Base-by-base conservation (phyloP, 2,888 invertebrate genomes). In the Caradrina kadenii region DNA sequence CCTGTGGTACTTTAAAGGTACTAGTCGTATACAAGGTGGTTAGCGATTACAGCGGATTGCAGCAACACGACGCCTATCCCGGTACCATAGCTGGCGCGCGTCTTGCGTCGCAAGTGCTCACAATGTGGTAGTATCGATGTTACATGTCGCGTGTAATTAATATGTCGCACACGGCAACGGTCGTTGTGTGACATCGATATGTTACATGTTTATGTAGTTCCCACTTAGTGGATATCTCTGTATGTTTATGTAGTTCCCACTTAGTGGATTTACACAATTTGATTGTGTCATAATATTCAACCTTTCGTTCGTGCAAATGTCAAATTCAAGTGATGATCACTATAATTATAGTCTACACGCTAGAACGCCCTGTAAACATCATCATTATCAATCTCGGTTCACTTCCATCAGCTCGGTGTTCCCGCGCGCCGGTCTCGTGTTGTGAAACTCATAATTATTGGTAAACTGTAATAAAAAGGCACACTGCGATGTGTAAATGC, bases 11-110 rank as follows among this genome's bases (percentile, higher is more conserved):
- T 17, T 7, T 45, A 26, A 3, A 26, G 26, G 10, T 19, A 13
- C 42, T 50, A 10, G 62, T 49, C 15, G 31, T 22, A n/a, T 21
- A 54, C 5, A 50, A 45, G 45, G 17, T 22, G n/a, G 61, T 59
- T 59, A 58, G 48, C 61, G 45, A 58, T 68, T 50, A 45, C 54
- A 54, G 63, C 42, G 4, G 58, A 73, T n/a, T 61, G 64, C 64
- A 73, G 64, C 64, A 73, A 73, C 58, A 17, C 60, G 54, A 53
- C 48, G 63, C 54, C 61, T 53, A 39, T 60, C 60, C 11, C 50
- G 75, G 65, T 17, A 21, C 31, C 19, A 15, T 15, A 26, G 8
- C n/a, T 7, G 0, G 52, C 19, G 26, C 35, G 42, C 48, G 58
- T 64, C 60, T 48, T 11, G 61, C 42, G 5, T 61, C 48, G 72